Conservation (phyloP, 2,888 invertebrate genomes). For the Clitarchus hookeri region DNA sequence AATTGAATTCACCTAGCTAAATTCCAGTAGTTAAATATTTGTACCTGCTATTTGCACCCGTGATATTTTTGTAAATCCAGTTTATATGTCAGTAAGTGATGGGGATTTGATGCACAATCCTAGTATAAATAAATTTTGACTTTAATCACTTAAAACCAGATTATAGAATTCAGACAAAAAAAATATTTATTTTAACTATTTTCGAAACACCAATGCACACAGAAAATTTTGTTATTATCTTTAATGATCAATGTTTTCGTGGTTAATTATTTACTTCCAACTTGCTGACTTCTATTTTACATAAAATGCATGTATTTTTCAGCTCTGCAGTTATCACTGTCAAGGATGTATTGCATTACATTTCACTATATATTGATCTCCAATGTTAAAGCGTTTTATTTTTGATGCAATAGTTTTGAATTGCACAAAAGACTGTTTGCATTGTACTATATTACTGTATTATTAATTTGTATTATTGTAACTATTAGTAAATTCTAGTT, state of each 20-base stretch:
- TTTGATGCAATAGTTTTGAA: background rate
- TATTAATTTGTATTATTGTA: background rate
- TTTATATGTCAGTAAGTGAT: background rate
- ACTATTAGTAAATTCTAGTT: background rate
- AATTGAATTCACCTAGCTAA: background rate
- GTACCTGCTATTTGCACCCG: background rate
- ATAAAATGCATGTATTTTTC: background rate
- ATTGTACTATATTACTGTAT: background rate
- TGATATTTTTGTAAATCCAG: background rate
- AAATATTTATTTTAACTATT: background rate
- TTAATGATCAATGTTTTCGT: background rate
- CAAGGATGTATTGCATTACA: slow-evolving; percentile 1
- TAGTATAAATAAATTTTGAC: background rate
- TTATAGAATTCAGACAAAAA: background rate
- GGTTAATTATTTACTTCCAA: background rate
- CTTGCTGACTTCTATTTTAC: background rate
- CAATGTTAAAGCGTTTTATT: background rate
- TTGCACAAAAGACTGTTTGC: slow-evolving; percentile 10
- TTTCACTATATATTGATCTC: background rate
- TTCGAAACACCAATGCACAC: background rate
- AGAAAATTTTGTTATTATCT: background rate
- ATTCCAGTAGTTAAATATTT: background rate
- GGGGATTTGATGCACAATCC: background rate
- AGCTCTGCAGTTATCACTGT: background rate
- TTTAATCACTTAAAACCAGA: background rate